Conservation (phyloP, 1,140 invertebrate genomes). For the Anagrus nilaparvatae region DNA sequence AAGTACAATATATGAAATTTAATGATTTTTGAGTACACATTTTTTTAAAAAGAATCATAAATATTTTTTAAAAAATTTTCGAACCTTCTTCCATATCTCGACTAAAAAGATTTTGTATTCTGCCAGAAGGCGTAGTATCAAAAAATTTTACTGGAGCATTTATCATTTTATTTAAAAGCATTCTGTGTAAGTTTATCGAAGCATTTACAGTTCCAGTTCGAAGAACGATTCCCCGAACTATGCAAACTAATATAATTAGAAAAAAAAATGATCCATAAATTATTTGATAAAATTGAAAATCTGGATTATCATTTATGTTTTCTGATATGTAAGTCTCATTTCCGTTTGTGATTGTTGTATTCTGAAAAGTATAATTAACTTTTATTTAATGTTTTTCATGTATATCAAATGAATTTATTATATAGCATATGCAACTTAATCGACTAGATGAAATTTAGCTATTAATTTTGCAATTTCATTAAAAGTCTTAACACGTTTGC, state of each 20-base stretch:
- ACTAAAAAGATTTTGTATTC: conserved; percentile 54
- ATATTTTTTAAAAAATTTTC: background rate
- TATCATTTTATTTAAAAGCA: conserved; percentile 46
- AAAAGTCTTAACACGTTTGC: too few relatives aligned
- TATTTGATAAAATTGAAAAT: conserved; percentile 40
- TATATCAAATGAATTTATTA: background rate
- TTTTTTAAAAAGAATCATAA: too few relatives aligned
- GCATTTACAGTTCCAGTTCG: conserved; percentile 51
- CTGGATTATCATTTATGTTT: conserved; percentile 43
- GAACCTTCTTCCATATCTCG: background rate
- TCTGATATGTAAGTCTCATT: conserved; percentile 31
- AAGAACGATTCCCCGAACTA: conserved; percentile 48
- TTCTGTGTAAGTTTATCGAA: conserved; percentile 51
- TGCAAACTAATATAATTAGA: conserved; percentile 44
- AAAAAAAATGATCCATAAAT: conserved; percentile 44
- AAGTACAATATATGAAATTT: too few relatives aligned
- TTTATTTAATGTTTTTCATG: background rate
- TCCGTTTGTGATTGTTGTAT: conserved; percentile 12
- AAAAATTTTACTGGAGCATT: conserved; percentile 48
- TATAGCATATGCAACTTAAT: too few relatives aligned
- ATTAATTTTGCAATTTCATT: too few relatives aligned
- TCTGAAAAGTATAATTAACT: conserved; percentile 17
- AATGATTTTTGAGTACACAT: too few relatives aligned
- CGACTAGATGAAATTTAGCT: too few relatives aligned
- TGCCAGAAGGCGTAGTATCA: conserved; percentile 51